These are phyloP conservation scores for Fratercula arctica DNA, from an alignment of 2,797 vertebrate genomes.

Conservation along the genomic window DNA sequence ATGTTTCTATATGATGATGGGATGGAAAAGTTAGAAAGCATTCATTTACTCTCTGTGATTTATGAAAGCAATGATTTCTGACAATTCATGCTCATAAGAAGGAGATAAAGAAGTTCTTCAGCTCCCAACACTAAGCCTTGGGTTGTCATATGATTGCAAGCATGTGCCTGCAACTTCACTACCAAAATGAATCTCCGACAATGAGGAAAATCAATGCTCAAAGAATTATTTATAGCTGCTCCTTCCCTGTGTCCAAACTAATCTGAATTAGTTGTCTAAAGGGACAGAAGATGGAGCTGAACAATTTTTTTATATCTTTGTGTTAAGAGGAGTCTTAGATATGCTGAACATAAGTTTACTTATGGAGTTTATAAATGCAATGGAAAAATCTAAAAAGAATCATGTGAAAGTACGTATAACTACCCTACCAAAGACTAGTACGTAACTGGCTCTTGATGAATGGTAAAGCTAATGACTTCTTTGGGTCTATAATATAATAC, in stretches of 20 bases:
- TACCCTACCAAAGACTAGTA: background rate
- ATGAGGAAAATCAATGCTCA: background rate
- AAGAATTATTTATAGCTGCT: background rate
- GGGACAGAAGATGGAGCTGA: background rate
- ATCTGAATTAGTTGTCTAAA: background rate
- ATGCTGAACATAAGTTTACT: background rate
- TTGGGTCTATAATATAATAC: background rate
- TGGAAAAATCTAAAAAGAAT: background rate
- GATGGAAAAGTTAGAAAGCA: background rate
- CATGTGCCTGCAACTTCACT: background rate
- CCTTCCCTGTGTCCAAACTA: background rate
- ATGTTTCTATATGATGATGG: background rate
- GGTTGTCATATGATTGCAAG: fast-evolving
- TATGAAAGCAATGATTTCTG: background rate
- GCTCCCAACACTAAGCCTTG: background rate
- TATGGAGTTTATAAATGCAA: background rate
- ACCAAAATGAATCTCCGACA: background rate
- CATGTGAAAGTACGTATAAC: background rate
- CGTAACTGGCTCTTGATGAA: background rate
- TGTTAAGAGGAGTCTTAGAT: background rate
- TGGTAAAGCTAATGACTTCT: background rate
- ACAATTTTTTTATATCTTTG: background rate
- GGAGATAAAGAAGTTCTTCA: background rate
- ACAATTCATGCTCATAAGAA: background rate
- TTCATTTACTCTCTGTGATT: background rate